Base-by-base conservation (phyloP, 2,888 invertebrate genomes). In the Drosophila ezoana region DNA sequence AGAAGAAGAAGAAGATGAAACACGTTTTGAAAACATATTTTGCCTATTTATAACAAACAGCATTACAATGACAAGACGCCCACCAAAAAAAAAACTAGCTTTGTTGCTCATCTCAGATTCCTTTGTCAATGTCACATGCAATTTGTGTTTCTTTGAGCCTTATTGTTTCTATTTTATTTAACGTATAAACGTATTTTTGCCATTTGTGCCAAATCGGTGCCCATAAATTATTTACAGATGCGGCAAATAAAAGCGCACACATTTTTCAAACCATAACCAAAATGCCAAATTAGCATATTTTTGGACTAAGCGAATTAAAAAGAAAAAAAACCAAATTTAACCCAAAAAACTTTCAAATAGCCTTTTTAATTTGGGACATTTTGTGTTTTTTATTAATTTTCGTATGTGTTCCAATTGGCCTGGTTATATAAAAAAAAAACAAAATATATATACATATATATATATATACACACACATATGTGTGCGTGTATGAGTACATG, bases 91-190 rank as follows among this genome's bases (percentile, higher is more conserved):
- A 43, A 53, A 48, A 37, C 72, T 53, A 48, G 16, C 44, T 10
- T 71, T 52, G 52, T 45, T 63, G 56, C 72, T 56, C 73, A 72
- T 73, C 69, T 73, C 68, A 58, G 58, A 41, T 75, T 74, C 44
- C 56, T 68, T 72, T 74, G 60, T 74, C 72, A 72, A 72, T 76
- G 76, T 76, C 73, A 71, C 64, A 48, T 72, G 54, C 73, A 66
- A 69, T 61, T 75, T 69, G 76, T 14, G 6, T 33, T 43, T 47
- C 6, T 53, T 63, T 49, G 28, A 28, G 8, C n/a, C 10, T 35
- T 28, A 58, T 68, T 57, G 14, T 44, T 48, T 57, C 52, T 43
- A 35, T 54, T 47, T 32, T 3, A 16, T 37, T 38, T 49, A 40
- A 20, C 20, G 10, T n/a, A 28, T n/a, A n/a, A n/a, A n/a, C n/a